Percentiles rank a stretch among this genome's conserved stretches.
phyloP scores from a whole-genome alignment of 2,888 invertebrate species.

The Epicampocera succincta region DNA sequence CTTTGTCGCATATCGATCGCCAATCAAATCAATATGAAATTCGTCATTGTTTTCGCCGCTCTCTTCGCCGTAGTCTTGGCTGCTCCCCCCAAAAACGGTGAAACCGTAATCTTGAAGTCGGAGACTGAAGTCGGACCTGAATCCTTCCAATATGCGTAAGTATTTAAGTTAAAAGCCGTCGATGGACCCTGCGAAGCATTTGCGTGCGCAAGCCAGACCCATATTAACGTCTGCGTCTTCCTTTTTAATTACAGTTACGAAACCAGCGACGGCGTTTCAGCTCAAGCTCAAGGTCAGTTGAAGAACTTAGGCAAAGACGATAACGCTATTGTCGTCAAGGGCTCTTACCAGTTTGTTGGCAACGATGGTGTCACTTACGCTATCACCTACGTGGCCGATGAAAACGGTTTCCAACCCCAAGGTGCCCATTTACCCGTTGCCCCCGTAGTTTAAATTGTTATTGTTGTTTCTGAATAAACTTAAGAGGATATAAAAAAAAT shows the following conservation, averaged over 20 bases:
- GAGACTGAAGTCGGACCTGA: conserved; percentile 81
- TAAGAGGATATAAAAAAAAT: too few species aligned
- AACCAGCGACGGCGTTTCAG: conserved; percentile 82
- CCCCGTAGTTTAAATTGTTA: conserved; percentile 70
- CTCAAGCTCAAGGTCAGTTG: conserved; percentile 82
- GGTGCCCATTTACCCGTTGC: conserved; percentile 81
- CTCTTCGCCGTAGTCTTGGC: conserved; percentile 77
- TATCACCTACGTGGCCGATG: conserved; percentile 81
- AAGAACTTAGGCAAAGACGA: conserved; percentile 83
- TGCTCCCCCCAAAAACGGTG: conserved; percentile 71
- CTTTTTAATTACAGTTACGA: conserved; percentile 83
- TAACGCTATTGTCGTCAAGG: conserved; percentile 82
- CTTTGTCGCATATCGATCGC: conserved; percentile 17
- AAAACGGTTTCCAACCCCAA: conserved; percentile 80
- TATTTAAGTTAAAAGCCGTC: conserved; percentile 65
- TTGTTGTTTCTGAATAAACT: too few species aligned
- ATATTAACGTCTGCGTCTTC: too few species aligned
- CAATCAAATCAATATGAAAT: conserved; percentile 76
- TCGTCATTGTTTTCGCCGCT: conserved; percentile 79
- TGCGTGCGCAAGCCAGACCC: too few species aligned
- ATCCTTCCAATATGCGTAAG: conserved; percentile 83
- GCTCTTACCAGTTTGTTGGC: conserved; percentile 82
- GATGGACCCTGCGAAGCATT: too few species aligned
- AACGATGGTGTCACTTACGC: conserved; percentile 83
- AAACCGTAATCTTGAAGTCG: conserved; percentile 83